Conservation (phyloP, 2,797 vertebrate species). For the Cheirogaleus major region DNA sequence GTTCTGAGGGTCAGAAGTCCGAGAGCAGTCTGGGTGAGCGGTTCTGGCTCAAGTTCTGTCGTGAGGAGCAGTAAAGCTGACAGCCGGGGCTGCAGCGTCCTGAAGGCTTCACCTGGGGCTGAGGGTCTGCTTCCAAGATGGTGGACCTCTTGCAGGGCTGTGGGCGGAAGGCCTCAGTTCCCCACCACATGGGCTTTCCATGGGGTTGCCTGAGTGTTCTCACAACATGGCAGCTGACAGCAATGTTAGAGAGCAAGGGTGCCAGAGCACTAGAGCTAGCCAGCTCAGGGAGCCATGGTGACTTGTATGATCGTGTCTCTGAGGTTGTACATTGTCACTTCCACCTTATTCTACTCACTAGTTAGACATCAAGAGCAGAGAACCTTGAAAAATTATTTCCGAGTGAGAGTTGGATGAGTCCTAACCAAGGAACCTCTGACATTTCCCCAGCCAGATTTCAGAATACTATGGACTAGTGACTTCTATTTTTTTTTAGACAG, state of each 20-base stretch:
- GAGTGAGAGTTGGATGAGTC: neutral
- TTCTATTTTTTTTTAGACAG: neutral
- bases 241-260: neutral
- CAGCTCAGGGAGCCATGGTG: neutral
- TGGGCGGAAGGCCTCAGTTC: neutral
- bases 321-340: neutral
- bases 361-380: neutral
- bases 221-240: neutral
- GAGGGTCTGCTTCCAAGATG: neutral
- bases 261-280: neutral
- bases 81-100: neutral
- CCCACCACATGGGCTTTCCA: neutral
- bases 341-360: neutral
- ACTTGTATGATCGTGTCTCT: neutral
- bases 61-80: neutral
- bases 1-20: neutral
- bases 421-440: neutral
- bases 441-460: neutral
- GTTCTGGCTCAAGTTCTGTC: neutral
- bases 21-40: neutral
- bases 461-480: neutral
- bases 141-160: neutral
- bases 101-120: neutral
- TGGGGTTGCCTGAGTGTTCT: neutral
- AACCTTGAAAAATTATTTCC: neutral